A percentile compares a stretch with the other conserved stretches of the same genome.
phyloP scores from a whole-genome alignment of 1,140 invertebrate genomes.

The Temnothorax longispinosus region DNA sequence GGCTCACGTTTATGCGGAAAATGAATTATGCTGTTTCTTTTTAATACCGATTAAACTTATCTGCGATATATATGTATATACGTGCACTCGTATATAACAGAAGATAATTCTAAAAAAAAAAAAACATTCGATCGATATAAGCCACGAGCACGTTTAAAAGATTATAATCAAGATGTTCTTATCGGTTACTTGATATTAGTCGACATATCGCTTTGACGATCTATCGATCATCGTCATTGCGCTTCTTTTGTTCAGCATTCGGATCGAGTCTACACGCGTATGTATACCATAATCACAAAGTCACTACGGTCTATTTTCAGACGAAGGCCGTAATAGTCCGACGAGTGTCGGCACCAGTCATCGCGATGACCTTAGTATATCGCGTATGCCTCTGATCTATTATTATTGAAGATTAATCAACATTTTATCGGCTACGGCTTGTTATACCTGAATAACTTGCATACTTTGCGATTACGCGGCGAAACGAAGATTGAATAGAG shows the following conservation, averaged over 20 bases:
- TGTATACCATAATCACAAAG: slow-evolving; percentile 55
- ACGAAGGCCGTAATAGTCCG: slow-evolving; percentile 45
- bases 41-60: not conserved
- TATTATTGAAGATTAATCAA: slow-evolving; percentile 63
- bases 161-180: not conserved
- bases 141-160: not conserved
- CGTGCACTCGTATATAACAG: not conserved
- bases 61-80: not conserved
- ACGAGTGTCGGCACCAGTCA: slow-evolving; percentile 59
- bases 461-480: slow-evolving; percentile 16
- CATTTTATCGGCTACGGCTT: slow-evolving; percentile 22
- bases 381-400: slow-evolving; percentile 42
- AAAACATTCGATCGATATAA: not conserved
- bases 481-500: not conserved
- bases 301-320: slow-evolving; percentile 41
- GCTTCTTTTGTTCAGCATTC: slow-evolving; percentile 15
- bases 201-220: not conserved
- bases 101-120: slow-evolving; percentile 4
- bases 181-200: not conserved
- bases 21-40: not conserved
- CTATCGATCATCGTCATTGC: not conserved
- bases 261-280: not conserved
- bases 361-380: slow-evolving; percentile 64
- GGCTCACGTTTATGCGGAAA: not conserved
- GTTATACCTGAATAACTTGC: slow-evolving; percentile 20